Evolutionary conservation across 2,888 invertebrate genomes (phyloP).

Genomic region (Tenthredo livida): DNA sequence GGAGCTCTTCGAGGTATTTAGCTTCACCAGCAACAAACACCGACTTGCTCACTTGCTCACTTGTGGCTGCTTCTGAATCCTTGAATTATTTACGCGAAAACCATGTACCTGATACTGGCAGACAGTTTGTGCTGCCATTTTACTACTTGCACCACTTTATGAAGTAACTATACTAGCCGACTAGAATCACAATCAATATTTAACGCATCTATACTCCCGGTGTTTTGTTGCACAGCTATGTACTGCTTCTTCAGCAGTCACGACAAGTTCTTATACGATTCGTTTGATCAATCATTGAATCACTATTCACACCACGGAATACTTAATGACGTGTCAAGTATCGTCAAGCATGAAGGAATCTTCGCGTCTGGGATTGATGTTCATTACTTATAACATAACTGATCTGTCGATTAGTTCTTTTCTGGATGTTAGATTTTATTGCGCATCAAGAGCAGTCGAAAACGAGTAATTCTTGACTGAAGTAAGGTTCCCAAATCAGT

Average conservation of each 20-base stretch:
- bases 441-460: not conserved
- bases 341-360: not conserved
- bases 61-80: not conserved
- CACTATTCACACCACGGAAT: not conserved
- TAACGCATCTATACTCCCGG: not conserved
- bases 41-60: not conserved
- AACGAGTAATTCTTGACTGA: not conserved
- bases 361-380: not conserved
- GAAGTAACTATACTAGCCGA: not conserved
- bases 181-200: conserved; percentile 5
- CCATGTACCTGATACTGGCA: not conserved
- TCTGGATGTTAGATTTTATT: not conserved
- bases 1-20: conserved; percentile 30
- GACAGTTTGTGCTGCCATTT: not conserved
- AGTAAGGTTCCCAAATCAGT: not conserved
- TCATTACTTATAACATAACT: not conserved
- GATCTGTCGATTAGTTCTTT: not conserved
- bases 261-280: not conserved
- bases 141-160: not conserved
- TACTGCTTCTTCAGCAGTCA: not conserved
- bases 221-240: not conserved
- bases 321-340: not conserved
- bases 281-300: not conserved
- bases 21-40: conserved; percentile 15
- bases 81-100: conserved; percentile 43